Evolutionary conservation across 2,888 invertebrate species (phyloP), one percentile per base, ranked within the genome.

Genomic region (Dryobotodes eremita): DNA sequence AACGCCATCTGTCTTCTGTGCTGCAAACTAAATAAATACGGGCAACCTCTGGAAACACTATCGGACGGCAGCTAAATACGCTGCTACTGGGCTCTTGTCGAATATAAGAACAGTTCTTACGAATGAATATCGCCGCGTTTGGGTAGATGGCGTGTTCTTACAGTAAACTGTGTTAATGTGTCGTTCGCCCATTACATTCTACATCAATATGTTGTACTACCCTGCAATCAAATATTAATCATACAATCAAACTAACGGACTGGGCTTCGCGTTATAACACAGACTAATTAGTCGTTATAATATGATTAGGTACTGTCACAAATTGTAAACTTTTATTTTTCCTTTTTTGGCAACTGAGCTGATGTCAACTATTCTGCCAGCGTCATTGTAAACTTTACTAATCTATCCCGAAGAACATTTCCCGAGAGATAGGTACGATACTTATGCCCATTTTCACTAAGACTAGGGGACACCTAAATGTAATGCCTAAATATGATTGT

Each of bases 1-100:
- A 78, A 42, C 83, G 87, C 87, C 89, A 89, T 87, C 89, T 88
- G 11, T 77, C 23, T 50, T 62, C n/a, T 0, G 23, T 62, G 10
- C 13, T 13, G 4, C 8, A 50, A 80, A 57, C 42, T 75, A 77
- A 7, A 20, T 50, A 0, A 17, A 23, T 17, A n/a, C n/a, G 23
- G 11, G 11, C 20, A 36, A 1, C 31, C 31, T 36, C 31, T 36
- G 11, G 11, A 17, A n/a, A 23, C 50, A n/a, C 13, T 36, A 36
- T 0, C 6, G 6, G 3, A 15, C 20, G 17, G 5, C 23, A 20
- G 11, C 11, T 8, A 11, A 36, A 36, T 2, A 36, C 11, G 11
- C 53, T 11, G 42, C 57, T 23, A 42, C 36, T 11, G 50, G 0
- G 8, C 13, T 64, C 26, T 23, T 36, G 5, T 20, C 46, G 26